Percentiles rank a stretch among this genome's conserved stretches.
Conservation (phyloP, 2,888 invertebrate genomes). For the Luffia ferchaultella region DNA sequence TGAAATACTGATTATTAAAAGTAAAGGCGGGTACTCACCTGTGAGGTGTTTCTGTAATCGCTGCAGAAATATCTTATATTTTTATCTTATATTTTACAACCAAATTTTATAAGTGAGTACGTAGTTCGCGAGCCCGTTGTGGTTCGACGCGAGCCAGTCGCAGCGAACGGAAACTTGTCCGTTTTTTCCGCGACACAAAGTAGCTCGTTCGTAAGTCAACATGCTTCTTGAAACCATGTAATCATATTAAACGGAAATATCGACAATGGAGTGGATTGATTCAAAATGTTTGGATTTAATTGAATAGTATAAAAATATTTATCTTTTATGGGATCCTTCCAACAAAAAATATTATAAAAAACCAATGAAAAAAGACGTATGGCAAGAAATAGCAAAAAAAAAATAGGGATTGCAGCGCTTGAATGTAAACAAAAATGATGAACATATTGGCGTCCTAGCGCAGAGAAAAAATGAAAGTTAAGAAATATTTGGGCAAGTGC, state of each 20-base stretch:
- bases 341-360: background rate
- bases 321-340: background rate
- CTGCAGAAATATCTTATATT: constrained; percentile 12
- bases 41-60: constrained; percentile 14
- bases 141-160: background rate
- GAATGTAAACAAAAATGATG: background rate
- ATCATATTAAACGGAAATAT: background rate
- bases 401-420: background rate
- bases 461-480: background rate
- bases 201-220: background rate
- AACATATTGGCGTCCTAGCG: background rate
- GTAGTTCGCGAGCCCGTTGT: background rate
- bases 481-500: background rate
- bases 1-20: too few species aligned
- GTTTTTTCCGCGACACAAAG: background rate
- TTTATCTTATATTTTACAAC: too few species aligned
- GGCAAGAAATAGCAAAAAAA: background rate
- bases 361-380: background rate
- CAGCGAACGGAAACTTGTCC: background rate
- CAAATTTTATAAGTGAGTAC: background rate
- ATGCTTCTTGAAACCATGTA: background rate
- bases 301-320: background rate
- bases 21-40: constrained; percentile 8
- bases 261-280: background rate
- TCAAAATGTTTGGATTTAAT: background rate